Conservation (phyloP, 2,797 vertebrate genomes). For the Hippopotamyrus pictus region DNA sequence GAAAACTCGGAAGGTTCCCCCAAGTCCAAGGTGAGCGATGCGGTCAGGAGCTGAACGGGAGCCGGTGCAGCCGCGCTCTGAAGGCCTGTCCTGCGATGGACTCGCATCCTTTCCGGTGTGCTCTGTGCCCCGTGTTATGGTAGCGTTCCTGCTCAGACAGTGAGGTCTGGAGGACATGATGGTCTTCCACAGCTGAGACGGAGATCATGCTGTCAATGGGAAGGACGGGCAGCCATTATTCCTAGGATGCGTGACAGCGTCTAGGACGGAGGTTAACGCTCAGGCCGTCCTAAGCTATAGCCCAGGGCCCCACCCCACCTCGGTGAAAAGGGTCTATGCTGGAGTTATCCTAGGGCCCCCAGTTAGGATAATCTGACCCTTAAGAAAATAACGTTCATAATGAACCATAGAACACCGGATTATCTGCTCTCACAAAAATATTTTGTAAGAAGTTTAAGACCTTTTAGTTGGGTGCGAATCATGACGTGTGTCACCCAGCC, state of each 20-base stretch:
- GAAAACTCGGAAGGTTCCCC: slow-evolving; percentile 99
- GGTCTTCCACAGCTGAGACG: not conserved
- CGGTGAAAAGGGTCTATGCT: not conserved
- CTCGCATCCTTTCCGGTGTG: not conserved
- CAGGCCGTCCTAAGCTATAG: not conserved
- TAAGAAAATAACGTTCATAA: not conserved
- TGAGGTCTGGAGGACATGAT: not conserved
- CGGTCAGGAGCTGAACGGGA: too few species aligned
- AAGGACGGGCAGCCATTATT: not conserved
- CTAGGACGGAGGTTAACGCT: not conserved
- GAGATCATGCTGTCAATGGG: not conserved
- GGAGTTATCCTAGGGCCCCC: not conserved
- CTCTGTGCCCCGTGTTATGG: not conserved
- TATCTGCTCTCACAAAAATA: not conserved
- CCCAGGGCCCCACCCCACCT: not conserved
- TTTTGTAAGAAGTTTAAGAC: not conserved
- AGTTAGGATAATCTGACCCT: not conserved
- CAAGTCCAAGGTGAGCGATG: slow-evolving; percentile 92
- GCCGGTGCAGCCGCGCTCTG: not conserved
- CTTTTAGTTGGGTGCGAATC: not conserved
- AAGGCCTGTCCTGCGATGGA: not conserved
- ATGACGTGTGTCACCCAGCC: not conserved
- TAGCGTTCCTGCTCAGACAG: not conserved
- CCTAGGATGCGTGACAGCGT: not conserved
- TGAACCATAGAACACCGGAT: not conserved